Conservation (phyloP, 2,888 invertebrate species). For the Caenorhabditis wallacei region DNA sequence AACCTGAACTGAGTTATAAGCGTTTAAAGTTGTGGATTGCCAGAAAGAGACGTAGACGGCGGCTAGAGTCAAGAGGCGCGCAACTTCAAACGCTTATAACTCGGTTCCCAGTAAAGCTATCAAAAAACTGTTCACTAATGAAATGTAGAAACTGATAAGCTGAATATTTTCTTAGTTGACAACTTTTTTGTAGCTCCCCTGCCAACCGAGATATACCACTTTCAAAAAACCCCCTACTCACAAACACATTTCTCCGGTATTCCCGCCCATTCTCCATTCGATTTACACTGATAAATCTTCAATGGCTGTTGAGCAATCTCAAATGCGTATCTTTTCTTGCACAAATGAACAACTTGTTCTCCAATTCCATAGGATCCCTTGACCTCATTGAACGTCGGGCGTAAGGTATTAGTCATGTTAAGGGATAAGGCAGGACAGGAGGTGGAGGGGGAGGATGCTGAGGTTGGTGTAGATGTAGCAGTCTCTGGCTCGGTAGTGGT, state of each 20-base stretch:
- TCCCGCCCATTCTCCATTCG: slow-evolving; percentile 3
- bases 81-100: no score
- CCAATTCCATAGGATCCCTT: slow-evolving; percentile 17
- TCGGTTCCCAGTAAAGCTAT: no score
- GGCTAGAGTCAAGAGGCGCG: no score
- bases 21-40: no score
- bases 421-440: neutral
- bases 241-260: slow-evolving; percentile 18
- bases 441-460: neutral
- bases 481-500: neutral
- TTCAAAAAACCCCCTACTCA: neutral
- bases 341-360: slow-evolving; percentile 6
- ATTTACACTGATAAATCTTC: slow-evolving; percentile 15
- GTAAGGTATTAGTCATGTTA: neutral
- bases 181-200: no score
- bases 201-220: neutral
- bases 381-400: slow-evolving; percentile 6
- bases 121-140: no score
- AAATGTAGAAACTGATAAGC: no score
- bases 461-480: neutral
- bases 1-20: no score
- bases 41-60: no score
- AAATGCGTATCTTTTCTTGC: slow-evolving; percentile 12
- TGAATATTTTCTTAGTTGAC: no score
- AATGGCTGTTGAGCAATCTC: slow-evolving; percentile 20